phyloP scores from a whole-genome alignment of 2,888 invertebrate genomes.

The Tachina fera region DNA sequence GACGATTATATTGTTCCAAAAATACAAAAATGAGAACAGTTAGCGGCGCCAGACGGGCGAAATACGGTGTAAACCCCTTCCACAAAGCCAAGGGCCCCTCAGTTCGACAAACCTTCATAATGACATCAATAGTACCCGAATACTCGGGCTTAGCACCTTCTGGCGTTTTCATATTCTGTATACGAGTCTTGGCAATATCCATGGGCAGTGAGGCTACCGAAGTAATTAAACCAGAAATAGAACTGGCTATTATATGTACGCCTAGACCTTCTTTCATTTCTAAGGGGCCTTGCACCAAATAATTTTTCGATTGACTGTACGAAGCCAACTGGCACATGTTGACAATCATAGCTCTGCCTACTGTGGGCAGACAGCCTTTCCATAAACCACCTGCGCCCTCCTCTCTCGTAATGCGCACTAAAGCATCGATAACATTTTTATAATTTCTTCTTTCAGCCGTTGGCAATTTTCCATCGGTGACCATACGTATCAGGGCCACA shows the following conservation, averaged over 20 bases:
- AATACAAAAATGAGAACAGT: slow-evolving; percentile 99
- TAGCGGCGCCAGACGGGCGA: slow-evolving; percentile 97
- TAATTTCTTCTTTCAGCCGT: slow-evolving; percentile 95
- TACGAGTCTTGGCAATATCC: slow-evolving; percentile 99
- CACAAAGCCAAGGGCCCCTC: slow-evolving; percentile 97
- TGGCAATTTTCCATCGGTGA: slow-evolving; percentile 98
- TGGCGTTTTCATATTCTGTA: slow-evolving; percentile 95
- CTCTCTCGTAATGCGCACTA: slow-evolving; percentile 90
- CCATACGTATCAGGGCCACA: slow-evolving; percentile 98
- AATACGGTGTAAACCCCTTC: slow-evolving; percentile 99
- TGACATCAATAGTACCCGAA: slow-evolving; percentile 91
- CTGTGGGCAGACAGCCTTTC: slow-evolving; percentile 95
- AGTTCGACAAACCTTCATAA: slow-evolving; percentile 89
- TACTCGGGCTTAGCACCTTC: slow-evolving; percentile 93
- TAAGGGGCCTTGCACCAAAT: slow-evolving; percentile 84
- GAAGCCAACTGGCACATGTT: slow-evolving; percentile 99
- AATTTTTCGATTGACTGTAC: slow-evolving; percentile 94
- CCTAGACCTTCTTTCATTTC: slow-evolving; percentile 88
- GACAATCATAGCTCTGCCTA: slow-evolving; percentile 97
- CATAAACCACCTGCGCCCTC: slow-evolving; percentile 92
- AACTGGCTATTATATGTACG: slow-evolving; percentile 96
- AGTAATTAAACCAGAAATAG: slow-evolving; percentile 98
- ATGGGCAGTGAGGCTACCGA: slow-evolving; percentile 99
- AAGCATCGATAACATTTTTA: slow-evolving; percentile 94
- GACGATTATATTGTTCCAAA: slow-evolving; percentile 95